Evolutionary conservation across 1,140 invertebrate species (phyloP), one percentile per base, ranked within the genome.

Genomic region (Drosophila chauvacae): DNA sequence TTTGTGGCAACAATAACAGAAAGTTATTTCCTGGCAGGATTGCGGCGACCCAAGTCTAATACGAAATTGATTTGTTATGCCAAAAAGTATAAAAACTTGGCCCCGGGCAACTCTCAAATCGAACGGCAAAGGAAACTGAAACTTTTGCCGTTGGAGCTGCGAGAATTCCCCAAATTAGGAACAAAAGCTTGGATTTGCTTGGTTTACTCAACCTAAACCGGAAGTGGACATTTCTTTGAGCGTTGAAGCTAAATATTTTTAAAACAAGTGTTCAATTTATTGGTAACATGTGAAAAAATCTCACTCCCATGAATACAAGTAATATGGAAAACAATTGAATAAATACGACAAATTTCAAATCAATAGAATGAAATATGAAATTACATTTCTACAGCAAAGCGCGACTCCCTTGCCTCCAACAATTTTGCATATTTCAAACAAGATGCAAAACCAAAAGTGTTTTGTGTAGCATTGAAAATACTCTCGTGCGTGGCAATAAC

Each of bases 61-160:
- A 60, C 73, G 57, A 83, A 83, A 80, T 84, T 84, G 81, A 84
- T 84, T 83, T 83, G 76, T 77, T 80, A 77, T 77, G 81, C 63
- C 71, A 66, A 44, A 62, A 65, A 84, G 56, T 84, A 76, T 59
- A 60, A 72, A 60, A 73, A 72, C 68, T 72, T 73, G 70, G 51
- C 77, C 77, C 65, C 58, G 13, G 56, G 81, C 61, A 42, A 30
- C 39, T 58, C 30, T 70, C 45, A 53, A 47, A 59, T 72, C 66
- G 70, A 69, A 60, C 41, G 61, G 50, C 66, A 70, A 70, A 75
- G 45, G 71, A 63, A 51, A 47, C 30, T 42, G 33, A 63, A 78
- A 56, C 53, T 58, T 62, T 64, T 58, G 58, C 11, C 28, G 11
- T 51, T 44, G 37, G 41, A 64, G 18, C 51, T 35, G 30, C 9